Conservation (phyloP, 2,113 vertebrate genomes). For the Rynchops niger region DNA sequence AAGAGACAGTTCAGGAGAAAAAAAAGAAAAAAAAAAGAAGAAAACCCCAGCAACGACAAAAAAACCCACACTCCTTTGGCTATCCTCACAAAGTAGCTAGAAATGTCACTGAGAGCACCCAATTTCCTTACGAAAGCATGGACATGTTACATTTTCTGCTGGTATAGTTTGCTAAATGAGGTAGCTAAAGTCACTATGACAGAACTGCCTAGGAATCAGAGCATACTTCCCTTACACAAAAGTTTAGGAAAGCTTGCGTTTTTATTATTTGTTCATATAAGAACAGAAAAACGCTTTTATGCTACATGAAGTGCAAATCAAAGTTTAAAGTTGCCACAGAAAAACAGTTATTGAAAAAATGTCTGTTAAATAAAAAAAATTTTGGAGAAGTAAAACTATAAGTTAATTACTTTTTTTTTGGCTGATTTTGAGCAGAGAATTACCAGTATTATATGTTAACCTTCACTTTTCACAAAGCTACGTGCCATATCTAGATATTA, state of each 20-base stretch:
- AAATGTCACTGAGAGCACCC: not conserved
- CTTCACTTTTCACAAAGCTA: not conserved
- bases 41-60: not conserved
- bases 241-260: not conserved
- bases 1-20: not conserved
- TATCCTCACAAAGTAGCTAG: not conserved
- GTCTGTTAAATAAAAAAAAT: not conserved
- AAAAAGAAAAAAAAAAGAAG: not conserved
- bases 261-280: not conserved
- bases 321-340: not conserved
- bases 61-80: rapidly evolving
- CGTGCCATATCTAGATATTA: not conserved
- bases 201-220: not conserved
- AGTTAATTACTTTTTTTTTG: not conserved
- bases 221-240: not conserved
- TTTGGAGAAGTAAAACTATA: not conserved
- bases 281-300: not conserved
- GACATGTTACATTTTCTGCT: not conserved
- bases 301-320: not conserved
- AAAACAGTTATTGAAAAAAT: not conserved
- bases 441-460: not conserved
- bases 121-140: not conserved
- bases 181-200: not conserved
- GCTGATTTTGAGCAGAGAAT: not conserved
- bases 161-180: not conserved